Conservation (phyloP, 2,113 vertebrate genomes). For the Acanthochromis polyacanthus region DNA sequence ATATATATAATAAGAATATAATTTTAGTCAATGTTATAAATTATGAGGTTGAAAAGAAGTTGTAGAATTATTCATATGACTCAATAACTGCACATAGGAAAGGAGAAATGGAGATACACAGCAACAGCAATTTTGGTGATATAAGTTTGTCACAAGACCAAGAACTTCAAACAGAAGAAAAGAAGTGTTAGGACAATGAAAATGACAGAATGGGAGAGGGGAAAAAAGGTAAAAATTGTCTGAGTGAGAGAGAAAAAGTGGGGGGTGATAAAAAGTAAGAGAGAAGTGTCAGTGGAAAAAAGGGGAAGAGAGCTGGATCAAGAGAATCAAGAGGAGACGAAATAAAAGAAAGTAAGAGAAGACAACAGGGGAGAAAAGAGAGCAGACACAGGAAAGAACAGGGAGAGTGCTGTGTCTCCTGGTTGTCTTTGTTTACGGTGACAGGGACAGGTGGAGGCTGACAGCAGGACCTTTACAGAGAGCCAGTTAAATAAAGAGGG, state of each 20-base stretch:
- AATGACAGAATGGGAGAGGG: slow-evolving; percentile 8
- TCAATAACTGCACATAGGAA: not conserved
- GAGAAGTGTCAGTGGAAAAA: slow-evolving; percentile 6
- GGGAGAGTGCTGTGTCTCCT: slow-evolving; percentile 62
- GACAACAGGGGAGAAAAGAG: slow-evolving; percentile 35
- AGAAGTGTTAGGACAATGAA: not conserved
- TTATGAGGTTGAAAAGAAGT: not conserved
- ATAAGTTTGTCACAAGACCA: not conserved
- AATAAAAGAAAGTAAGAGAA: slow-evolving; percentile 51
- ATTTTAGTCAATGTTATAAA: slow-evolving; percentile 23
- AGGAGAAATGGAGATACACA: not conserved
- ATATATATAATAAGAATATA: not conserved
- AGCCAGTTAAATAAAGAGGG: slow-evolving; percentile 76
- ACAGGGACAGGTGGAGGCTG: slow-evolving; percentile 81
- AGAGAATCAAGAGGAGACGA: slow-evolving; percentile 38
- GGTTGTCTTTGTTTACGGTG: slow-evolving; percentile 81
- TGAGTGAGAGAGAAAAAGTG: not conserved
- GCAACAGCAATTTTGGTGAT: not conserved
- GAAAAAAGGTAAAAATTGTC: not conserved
- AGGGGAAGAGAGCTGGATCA: not conserved
- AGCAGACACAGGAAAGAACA: slow-evolving; percentile 62
- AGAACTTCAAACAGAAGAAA: slow-evolving; percentile 3
- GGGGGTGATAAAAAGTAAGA: slow-evolving; percentile 20
- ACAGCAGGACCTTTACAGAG: slow-evolving; percentile 82
- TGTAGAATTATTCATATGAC: not conserved